phyloP scores from a whole-genome alignment of 2,113 vertebrate species.

The mouse (Mus musculus) region GRCm39 chr9:118077501-118078000 shows the following conservation, averaged over 20 bases:
- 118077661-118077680: not conserved
- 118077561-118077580: not conserved
- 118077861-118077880: constrained; percentile 24
- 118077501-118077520: not conserved
- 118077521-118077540: not conserved
- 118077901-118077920: not conserved
- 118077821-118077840: not conserved
- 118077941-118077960: no score
- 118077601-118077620: not conserved
- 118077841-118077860: not conserved
- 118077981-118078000: no score
- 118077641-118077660: not conserved
- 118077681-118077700: not conserved
- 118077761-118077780: not conserved
- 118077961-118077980: no score
- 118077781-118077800: not conserved
- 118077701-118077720: not conserved
- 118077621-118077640: not conserved
- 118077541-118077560: not conserved
- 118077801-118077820: not conserved
- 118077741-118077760: not conserved
- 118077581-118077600: not conserved
- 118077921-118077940: no score
- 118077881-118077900: not conserved
- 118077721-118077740: not conserved